Base-by-base conservation (phyloP, 1,140 invertebrate genomes). In the Drosophila takahashii region DNA sequence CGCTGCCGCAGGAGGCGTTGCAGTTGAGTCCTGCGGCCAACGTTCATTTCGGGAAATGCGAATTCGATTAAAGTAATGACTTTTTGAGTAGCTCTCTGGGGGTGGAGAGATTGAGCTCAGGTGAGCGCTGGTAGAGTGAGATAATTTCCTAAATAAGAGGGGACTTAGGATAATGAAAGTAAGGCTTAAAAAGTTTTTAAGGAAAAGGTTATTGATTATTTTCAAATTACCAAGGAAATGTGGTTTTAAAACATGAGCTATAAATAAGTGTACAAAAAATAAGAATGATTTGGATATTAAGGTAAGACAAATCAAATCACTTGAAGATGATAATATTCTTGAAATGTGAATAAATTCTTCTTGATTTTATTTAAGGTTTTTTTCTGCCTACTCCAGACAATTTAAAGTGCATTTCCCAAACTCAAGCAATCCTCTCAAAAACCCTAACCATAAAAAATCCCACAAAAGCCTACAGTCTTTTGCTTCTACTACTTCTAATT, bases 41-140 rank as follows among this genome's bases (percentile, higher is more conserved):
- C 50, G 75, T 66, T 86, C 79, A 79, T 86, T 86, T 83, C 53
- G 77, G 81, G 62, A 86, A 86, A 81, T 83, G 76, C 71, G 56
- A 86, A 87, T 89, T 87, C 83, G 83, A 87, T 87, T 87, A 87
- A 89, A 89, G 66, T 87, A 87, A 87, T 87, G 84, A 77, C 84
- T 76, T 83, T 89, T 89, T 76, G 61, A 87, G 69, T 62, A 61
- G 73, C 42, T 41, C 18, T 34, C 13, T 34, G 27, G 32, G 27
- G 18, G 29, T 41, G 48, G 41, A 26, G n/a, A 4, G 0, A 11
- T 13, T 32, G 5, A 32, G 51, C 47, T 48, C 29, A 51, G 50
- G 57, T 53, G 41, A n/a, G 11, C 16, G 27, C 4, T 2, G 18
- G 27, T 3, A n/a, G 34, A 10, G 8, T 13, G 9, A 34, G 22